Evolutionary conservation across 2,888 invertebrate species (phyloP).

Genomic region (Alviniconcha strummeri): DNA sequence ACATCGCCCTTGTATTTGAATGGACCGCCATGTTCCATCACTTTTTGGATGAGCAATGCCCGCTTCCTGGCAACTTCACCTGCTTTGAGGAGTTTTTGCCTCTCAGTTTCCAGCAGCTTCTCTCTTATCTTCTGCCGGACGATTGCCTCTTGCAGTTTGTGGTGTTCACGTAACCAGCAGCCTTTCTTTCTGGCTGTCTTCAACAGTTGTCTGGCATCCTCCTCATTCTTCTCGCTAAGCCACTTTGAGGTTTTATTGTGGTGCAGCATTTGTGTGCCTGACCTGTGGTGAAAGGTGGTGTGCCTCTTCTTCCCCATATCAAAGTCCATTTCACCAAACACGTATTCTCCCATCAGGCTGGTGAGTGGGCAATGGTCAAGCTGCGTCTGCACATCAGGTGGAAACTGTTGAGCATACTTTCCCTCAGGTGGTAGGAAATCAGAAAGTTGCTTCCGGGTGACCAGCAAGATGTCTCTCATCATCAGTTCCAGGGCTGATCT

Average conservation of each 20-base stretch:
- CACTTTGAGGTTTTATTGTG: slow-evolving; percentile 16
- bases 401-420: not conserved
- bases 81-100: slow-evolving; percentile 1
- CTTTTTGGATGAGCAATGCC: not conserved
- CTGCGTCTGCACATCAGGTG: not conserved
- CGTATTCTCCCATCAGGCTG: slow-evolving; percentile 11
- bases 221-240: not conserved
- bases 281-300: not conserved
- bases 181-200: not conserved
- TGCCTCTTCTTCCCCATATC: slow-evolving; percentile 13
- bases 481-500: not conserved
- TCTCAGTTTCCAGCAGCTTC: slow-evolving; percentile 1
- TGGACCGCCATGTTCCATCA: not conserved
- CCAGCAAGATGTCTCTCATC: not conserved
- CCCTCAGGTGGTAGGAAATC: slow-evolving; percentile 8
- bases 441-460: not conserved
- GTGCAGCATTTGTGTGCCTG: slow-evolving; percentile 3
- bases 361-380: slow-evolving; percentile 22
- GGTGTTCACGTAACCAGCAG: not conserved
- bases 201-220: not conserved
- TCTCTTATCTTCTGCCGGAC: not conserved
- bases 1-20: not conserved
- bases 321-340: slow-evolving; percentile 28
- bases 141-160: not conserved
- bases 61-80: not conserved